Evolutionary conservation across 2,888 invertebrate genomes (phyloP), one percentile per base, ranked within the genome.

Genomic region (Druceiella hillmani): DNA sequence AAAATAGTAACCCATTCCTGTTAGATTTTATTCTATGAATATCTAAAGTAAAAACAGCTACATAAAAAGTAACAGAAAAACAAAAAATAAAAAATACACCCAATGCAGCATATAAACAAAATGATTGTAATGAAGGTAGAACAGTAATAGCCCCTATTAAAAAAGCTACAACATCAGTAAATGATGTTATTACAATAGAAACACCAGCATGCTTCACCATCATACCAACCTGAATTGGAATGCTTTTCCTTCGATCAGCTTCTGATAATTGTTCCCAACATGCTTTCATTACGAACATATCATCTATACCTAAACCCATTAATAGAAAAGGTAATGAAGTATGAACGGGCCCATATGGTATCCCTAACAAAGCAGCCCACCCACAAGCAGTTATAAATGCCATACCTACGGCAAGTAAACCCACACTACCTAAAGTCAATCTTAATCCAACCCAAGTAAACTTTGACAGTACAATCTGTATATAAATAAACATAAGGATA

Each of bases 271-370:
- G 79, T 43, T 81, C 78, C 83, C 83, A 86, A 55, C 83, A 81
- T 12, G 84, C 81, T 65, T 82, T 78, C 65, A 89, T 84, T 1
- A 90, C 86, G 61, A 90, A 88, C 78, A 88, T 86, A 55, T 90
- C 89, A 52, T 89, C 89, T 14, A 89, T 79, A 20, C 84, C 83
- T 49, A 87, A 74, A 43, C 88, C 88, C 76, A 89, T 79, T 10
- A 90, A 58, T 40, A 90, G 69, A 61, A 90, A 88, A 4, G 88
- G 88, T 42, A 89, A 62, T 9, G 87, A 83, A 6, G 84, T 81
- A 58, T 90, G 88, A 1, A 89, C 81, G 1, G 88, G 88, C 2
- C 88, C 87, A 58, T 85, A 88, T 17, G 82, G 75, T 20, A 87
- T 68, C 4, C 82, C 81, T 38, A 83, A 55, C 5, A 79, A 56